Conservation (phyloP, 2,113 vertebrate genomes). For the Brienomyrus brachyistius region DNA sequence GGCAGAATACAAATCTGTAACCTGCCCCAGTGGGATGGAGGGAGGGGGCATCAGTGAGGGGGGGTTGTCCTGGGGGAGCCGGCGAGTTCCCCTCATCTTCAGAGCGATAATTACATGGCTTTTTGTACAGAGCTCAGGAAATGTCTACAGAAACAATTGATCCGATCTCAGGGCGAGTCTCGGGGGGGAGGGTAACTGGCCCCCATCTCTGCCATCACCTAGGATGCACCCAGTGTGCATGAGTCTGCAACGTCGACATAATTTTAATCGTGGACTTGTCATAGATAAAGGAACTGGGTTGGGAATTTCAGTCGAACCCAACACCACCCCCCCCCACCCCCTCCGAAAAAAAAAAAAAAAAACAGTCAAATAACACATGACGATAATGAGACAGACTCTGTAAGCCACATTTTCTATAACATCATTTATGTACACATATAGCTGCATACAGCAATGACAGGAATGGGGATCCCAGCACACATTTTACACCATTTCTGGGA, state of each 20-base stretch:
- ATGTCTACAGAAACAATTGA: background rate
- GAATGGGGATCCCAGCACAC: slow-evolving; percentile 66
- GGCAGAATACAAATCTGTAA: background rate
- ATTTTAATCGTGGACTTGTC: background rate
- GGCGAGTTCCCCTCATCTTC: background rate
- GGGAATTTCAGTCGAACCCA: too few species aligned
- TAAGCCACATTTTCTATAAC: slow-evolving; percentile 44
- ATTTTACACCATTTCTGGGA: slow-evolving; percentile 31
- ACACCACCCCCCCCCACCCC: too few species aligned
- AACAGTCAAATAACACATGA: background rate
- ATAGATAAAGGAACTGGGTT: too few species aligned
- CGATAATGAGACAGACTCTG: slow-evolving; percentile 31
- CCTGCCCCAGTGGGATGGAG: background rate
- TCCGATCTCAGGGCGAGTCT: background rate
- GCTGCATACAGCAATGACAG: slow-evolving; percentile 76
- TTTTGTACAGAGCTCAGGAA: background rate
- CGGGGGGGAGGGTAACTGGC: background rate
- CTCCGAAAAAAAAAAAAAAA: background rate
- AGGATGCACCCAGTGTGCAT: background rate
- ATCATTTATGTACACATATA: slow-evolving; percentile 81
- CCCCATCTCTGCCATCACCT: background rate
- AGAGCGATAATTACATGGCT: background rate
- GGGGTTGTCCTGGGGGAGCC: background rate
- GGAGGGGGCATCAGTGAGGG: background rate
- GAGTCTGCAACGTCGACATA: background rate